Conservation (phyloP, 2,113 vertebrate species). For the Zapus hudsonius region DNA sequence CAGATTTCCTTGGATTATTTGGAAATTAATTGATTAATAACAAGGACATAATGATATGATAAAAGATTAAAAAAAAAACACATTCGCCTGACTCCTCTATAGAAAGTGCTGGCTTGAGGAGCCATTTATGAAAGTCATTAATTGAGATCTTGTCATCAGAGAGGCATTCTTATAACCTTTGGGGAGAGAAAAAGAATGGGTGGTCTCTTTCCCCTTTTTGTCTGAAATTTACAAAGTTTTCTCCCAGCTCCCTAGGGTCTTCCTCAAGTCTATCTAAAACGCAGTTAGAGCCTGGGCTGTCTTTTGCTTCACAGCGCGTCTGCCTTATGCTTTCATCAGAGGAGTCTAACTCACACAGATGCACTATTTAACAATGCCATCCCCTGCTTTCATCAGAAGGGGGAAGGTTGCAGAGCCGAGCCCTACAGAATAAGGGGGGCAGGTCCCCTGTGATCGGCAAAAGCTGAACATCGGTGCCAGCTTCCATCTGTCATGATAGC, state of each 20-base stretch:
- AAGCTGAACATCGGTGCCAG: slow-evolving; percentile 99
- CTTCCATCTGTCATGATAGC: slow-evolving; percentile 99
- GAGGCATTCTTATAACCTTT: slow-evolving; percentile 68
- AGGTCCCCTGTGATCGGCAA: slow-evolving; percentile 99
- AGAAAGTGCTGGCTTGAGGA: slow-evolving; percentile 50
- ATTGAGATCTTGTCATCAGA: slow-evolving; percentile 64
- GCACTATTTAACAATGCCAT: slow-evolving; percentile 99
- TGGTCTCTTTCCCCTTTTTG: slow-evolving; percentile 82
- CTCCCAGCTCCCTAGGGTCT: slow-evolving; percentile 92
- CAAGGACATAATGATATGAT: slow-evolving; percentile 66
- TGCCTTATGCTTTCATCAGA: slow-evolving; percentile 99
- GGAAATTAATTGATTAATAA: slow-evolving; percentile 75
- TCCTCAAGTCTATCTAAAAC: slow-evolving; percentile 97
- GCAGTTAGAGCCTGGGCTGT: slow-evolving; percentile 98
- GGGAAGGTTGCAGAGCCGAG: slow-evolving; percentile 97
- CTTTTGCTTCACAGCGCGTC: slow-evolving; percentile 97
- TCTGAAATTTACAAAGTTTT: slow-evolving; percentile 98
- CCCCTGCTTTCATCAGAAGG: slow-evolving; percentile 98
- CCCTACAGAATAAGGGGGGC: slow-evolving; percentile 99
- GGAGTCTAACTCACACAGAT: slow-evolving; percentile 99
- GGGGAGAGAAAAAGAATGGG: slow-evolving; percentile 74
- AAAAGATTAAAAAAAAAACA: slow-evolving; percentile 54
- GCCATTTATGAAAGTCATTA: slow-evolving; percentile 52
- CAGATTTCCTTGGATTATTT: slow-evolving; percentile 38
- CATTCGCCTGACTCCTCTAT: slow-evolving; percentile 34